Conservation (phyloP, 53 echinoderm and acorn worm genomes). For the Zoroaster sp. region DNA sequence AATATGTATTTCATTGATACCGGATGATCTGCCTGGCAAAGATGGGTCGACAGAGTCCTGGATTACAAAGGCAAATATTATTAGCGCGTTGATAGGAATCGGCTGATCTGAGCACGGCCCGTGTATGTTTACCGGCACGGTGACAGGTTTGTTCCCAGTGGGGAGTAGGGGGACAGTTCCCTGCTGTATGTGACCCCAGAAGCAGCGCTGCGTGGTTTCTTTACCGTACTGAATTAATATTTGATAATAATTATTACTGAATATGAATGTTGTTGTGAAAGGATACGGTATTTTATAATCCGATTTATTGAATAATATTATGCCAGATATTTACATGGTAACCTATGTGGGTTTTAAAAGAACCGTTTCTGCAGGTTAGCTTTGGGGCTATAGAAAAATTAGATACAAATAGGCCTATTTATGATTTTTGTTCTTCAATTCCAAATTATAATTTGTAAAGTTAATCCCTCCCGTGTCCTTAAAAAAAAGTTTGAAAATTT, state of each 20-base stretch:
- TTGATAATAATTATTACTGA: background rate
- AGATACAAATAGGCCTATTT: too few relatives aligned
- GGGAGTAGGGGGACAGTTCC: background rate
- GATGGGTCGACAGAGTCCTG: background rate
- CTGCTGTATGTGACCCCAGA: background rate
- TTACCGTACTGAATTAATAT: background rate
- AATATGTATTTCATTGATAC: conserved; percentile 45
- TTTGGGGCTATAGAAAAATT: too few relatives aligned
- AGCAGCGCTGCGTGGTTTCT: background rate
- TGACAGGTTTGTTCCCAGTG: background rate
- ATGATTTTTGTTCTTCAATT: too few relatives aligned
- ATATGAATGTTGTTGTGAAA: conserved; percentile 6
- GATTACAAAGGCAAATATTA: conserved; percentile 48
- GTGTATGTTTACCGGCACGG: conserved; percentile 3
- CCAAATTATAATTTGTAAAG: too few relatives aligned
- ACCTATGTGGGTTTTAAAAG: too few relatives aligned
- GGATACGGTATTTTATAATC: too few relatives aligned
- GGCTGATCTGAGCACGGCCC: conserved; percentile 5
- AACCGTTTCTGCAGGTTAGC: too few relatives aligned
- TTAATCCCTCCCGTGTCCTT: too few relatives aligned
- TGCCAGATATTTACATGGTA: too few relatives aligned
- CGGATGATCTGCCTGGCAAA: background rate
- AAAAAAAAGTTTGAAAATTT: too few relatives aligned
- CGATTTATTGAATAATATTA: too few relatives aligned
- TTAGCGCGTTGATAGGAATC: conserved; percentile 38